Percentiles rank a stretch among this genome's conserved stretches.
Evolutionary conservation across 2,113 vertebrate species (phyloP).

Genomic region (Amphiprion percula): DNA sequence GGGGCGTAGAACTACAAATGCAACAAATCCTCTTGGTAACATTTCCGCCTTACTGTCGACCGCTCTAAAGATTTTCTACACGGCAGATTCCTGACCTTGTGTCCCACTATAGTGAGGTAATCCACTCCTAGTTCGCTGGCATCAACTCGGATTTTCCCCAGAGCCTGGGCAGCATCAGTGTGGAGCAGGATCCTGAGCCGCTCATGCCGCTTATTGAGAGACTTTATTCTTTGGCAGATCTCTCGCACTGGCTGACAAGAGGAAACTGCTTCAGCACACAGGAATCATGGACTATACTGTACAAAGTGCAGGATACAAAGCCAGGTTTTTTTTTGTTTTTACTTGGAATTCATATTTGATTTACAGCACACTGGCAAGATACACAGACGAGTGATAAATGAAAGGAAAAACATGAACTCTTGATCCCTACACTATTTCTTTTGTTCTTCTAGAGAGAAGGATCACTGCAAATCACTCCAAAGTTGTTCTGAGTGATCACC

Average conservation of each 20-base stretch:
- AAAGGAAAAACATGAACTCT: too few relatives aligned
- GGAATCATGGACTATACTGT: not conserved
- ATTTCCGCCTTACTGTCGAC: not conserved
- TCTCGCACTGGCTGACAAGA: conserved; percentile 87
- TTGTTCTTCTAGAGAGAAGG: too few relatives aligned
- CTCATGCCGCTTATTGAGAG: conserved; percentile 78
- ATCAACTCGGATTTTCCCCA: conserved; percentile 92
- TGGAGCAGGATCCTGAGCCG: conserved; percentile 87
- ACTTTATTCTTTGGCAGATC: conserved; percentile 83
- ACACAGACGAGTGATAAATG: too few relatives aligned
- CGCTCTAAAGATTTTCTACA: not conserved
- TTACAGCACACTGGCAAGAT: too few relatives aligned
- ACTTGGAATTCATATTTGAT: too few relatives aligned
- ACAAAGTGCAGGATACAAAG: not conserved
- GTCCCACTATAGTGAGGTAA: conserved; percentile 95
- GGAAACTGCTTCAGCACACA: not conserved
- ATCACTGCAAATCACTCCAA: too few relatives aligned
- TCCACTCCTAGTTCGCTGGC: conserved; percentile 91
- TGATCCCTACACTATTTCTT: too few relatives aligned
- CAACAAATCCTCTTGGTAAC: not conserved
- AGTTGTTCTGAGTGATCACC: too few relatives aligned
- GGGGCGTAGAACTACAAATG: conserved; percentile 92
- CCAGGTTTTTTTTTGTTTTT: too few relatives aligned
- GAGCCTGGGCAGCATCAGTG: conserved; percentile 93
- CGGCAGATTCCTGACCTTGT: conserved; percentile 87